These are phyloP conservation scores for Gymnorhina tibicen DNA, from an alignment of 2,113 vertebrate species.

Conservation along the genomic window DNA sequence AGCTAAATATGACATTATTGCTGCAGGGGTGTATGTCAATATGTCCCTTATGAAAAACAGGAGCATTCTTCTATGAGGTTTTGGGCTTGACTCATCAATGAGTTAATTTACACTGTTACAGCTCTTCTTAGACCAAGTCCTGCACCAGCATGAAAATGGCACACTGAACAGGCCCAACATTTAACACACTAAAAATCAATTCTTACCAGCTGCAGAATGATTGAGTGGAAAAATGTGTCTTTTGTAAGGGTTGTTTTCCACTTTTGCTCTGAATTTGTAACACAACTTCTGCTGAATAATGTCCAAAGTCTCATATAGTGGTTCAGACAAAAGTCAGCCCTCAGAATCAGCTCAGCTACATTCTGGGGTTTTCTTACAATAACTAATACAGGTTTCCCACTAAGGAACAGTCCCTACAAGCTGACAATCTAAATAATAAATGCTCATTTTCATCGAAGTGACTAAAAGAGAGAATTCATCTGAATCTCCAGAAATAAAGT, in stretches of 20 bases:
- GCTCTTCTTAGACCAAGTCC: background rate
- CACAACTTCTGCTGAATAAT: background rate
- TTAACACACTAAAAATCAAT: background rate
- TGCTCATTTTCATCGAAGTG: background rate
- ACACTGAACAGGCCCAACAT: background rate
- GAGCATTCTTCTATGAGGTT: background rate
- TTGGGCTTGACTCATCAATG: background rate
- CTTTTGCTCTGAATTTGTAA: background rate
- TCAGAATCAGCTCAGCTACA: background rate
- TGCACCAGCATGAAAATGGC: background rate
- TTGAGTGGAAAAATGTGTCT: background rate
- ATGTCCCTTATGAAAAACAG: background rate
- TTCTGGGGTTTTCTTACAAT: background rate
- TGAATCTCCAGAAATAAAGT: background rate
- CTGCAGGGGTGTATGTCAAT: background rate
- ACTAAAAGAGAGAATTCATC: background rate
- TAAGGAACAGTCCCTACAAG: background rate
- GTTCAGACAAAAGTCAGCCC: background rate
- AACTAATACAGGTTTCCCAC: background rate
- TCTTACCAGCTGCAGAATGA: background rate
- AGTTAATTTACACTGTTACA: background rate
- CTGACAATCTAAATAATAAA: background rate
- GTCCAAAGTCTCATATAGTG: background rate
- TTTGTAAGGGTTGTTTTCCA: background rate
- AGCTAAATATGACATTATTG: background rate